Base-by-base conservation (phyloP, 2,888 invertebrate genomes). In the Falcaria lacertinaria region DNA sequence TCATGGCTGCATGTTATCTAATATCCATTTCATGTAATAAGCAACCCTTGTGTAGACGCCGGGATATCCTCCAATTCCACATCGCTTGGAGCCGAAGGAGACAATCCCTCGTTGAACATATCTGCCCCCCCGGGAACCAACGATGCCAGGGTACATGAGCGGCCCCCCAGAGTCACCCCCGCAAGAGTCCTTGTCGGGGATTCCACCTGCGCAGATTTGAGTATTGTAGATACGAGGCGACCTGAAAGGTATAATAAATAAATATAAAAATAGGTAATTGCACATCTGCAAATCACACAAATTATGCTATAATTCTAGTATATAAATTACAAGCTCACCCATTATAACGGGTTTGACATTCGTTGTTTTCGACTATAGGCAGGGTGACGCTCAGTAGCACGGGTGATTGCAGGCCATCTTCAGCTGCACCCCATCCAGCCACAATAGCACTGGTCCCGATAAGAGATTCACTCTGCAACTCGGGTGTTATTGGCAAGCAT, bases 81-180 rank as follows among this genome's bases (percentile, higher is more conserved):
- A 92, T 1, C 79, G 64, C 48, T 80, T 84, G 2, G 90, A 79
- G 1, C 92, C 92, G 47, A 85, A 91, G 1, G 90, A 91, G 2
- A 92, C 92, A 7, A 92, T 70, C 0, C 92, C 92, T 37, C 91
- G 84, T 54, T 93, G 93, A 11, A 93, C 80, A 54, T 89, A 91
- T 37, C 90, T 81, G 2, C 76, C 48, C 0, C 88, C 87, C 0
- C 60, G 60, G 0, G 71, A 56, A 1, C 71, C 69, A 16, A 73
- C 51, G 3, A 52, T 52, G 0, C 81, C 79, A 0, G 83, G 77
- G 39, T 76, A 80, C 69, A 89, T 73, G 4, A 94, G 81, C 0
- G 94, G 94, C 0, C 94, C 94, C 0, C 94, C 94, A 11, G 93
- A 93, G 60, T 94, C 94, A 0, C 94, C 93, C 0, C 81, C 75